phyloP scores from a whole-genome alignment of 2,797 vertebrate genomes.

The Hyperoplus lanceolatus region DNA sequence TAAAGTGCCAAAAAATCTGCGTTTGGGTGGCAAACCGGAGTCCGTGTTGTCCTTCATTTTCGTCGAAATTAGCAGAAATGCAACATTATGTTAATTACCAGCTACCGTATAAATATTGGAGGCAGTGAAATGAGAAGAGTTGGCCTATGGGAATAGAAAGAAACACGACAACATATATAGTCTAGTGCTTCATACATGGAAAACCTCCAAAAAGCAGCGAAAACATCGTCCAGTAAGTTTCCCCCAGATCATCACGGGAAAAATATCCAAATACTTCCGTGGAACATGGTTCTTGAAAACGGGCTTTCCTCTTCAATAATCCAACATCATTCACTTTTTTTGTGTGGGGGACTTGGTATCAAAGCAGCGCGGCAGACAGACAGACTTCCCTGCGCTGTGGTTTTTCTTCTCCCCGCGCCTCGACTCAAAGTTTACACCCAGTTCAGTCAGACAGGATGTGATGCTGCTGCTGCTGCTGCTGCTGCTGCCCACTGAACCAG shows the following conservation, averaged over 20 bases:
- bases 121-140: constrained; percentile 50
- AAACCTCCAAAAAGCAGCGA: constrained; percentile 52
- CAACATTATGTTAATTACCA: constrained; percentile 77
- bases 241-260: constrained; percentile 51
- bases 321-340: constrained; percentile 46
- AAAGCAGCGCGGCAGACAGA: constrained; percentile 36
- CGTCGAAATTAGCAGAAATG: constrained; percentile 76
- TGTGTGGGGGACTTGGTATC: constrained; percentile 7
- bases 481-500: constrained; percentile 36
- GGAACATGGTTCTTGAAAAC: constrained; percentile 11
- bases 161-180: constrained; percentile 8
- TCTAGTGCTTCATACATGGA: constrained; percentile 54
- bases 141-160: constrained; percentile 36
- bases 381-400: constrained; percentile 32
- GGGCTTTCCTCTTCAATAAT: constrained; percentile 24
- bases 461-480: constrained; percentile 35
- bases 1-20: constrained; percentile 73
- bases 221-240: constrained; percentile 70
- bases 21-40: constrained; percentile 74
- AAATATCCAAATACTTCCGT: constrained; percentile 49
- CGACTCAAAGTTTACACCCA: constrained; percentile 67
- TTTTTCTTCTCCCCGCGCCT: constrained; percentile 54
- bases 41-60: constrained; percentile 79
- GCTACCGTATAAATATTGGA: constrained; percentile 77
- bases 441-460: constrained; percentile 66